Base-by-base conservation (phyloP, 2,888 invertebrate genomes). In the Zaprionus lineosus region DNA sequence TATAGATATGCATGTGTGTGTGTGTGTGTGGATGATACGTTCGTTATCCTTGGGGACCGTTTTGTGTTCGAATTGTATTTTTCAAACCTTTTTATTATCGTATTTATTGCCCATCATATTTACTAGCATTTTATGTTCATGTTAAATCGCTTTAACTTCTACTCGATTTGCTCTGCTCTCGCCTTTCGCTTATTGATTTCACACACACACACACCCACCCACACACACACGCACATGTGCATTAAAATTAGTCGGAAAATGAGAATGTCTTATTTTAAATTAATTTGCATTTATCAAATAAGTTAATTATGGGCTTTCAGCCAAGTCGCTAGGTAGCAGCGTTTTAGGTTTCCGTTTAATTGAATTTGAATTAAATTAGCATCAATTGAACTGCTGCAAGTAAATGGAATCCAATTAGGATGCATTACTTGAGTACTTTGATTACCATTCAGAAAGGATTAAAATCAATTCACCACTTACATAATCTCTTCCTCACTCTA, bases 61-160 rank as follows among this genome's bases (percentile, higher is more conserved):
- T 75, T 75, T 72, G 40, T 78, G 61, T 57, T 53, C 28, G 55
- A 60, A 57, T 55, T 66, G 59, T 65, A 56, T 72, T 64, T 66
- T 63, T 50, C 24, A 57, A 64, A 31, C 47, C 59, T 63, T 74
- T 76, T 81, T 76, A 74, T 81, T 81, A 68, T 76, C 74, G 61
- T 57, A 66, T 81, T 77, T 77, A 81, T 76, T 74, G 68, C 44
- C 75, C 68, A 76, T 76, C 74, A 71, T 79, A 79, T 79, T 76
- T 76, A 74, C 44, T 56, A 53, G 53, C 31, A 51, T 71, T 64
- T 72, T 60, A 59, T 61, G 58, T 55, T n/a, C 57, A 61, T 62
- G 61, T 66, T 60, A 73, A 79, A 59, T 66, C 64, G 69, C 61
- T 47, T 75, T 64, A 58, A 68, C 26, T 52, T 40, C 51, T 51